Conservation (phyloP, 1,140 invertebrate genomes). For the Oncopeltus fasciatus region DNA sequence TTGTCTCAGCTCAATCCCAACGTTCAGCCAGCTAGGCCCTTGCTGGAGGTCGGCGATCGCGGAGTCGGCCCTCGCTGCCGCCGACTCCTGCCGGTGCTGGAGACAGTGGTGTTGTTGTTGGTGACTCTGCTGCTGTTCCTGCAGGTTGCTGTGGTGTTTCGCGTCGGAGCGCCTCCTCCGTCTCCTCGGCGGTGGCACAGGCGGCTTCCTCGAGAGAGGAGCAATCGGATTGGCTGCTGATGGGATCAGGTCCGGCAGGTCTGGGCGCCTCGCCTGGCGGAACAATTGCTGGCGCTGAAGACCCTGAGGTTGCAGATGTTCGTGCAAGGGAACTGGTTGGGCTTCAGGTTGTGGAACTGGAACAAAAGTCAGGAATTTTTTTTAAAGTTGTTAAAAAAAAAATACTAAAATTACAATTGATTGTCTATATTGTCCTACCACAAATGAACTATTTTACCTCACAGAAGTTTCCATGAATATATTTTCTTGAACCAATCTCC, state of each 20-base stretch:
- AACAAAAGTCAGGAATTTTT: no score
- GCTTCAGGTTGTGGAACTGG: no score
- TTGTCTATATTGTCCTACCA: no score
- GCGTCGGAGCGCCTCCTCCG: not conserved
- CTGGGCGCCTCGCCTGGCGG: not conserved
- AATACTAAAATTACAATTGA: no score
- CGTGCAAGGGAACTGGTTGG: no score
- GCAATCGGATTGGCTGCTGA: not conserved
- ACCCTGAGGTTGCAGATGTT: no score
- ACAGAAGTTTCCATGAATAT: no score
- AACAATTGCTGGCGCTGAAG: no score
- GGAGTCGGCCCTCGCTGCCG: not conserved
- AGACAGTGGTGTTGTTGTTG: not conserved
- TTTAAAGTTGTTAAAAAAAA: not conserved
- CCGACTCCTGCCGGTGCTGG: not conserved
- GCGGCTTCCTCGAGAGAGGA: not conserved
- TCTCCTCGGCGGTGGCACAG: not conserved
- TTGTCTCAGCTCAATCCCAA: conserved; percentile 25
- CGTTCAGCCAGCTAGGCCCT: conserved; percentile 25
- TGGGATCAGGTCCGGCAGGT: not conserved
- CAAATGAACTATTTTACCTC: no score
- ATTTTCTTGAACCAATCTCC: no score
- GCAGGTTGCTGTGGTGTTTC: not conserved
- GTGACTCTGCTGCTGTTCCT: not conserved
- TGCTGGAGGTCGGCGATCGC: not conserved